Percentiles rank a stretch among this genome's conserved stretches.
Conservation (phyloP, 2,888 invertebrate species). For the Leptopilina drosophilae region DNA sequence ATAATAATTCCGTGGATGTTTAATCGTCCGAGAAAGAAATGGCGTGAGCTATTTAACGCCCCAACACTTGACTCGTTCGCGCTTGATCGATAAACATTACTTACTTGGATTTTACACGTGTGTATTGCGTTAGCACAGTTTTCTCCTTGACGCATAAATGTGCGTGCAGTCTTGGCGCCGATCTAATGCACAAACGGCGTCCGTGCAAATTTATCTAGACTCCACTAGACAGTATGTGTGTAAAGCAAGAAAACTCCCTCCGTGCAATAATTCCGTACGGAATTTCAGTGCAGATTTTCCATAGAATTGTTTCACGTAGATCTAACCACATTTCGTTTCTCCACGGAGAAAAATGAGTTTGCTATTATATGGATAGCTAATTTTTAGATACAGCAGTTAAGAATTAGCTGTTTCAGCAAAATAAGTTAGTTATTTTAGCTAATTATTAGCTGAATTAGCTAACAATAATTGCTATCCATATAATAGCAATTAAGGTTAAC, state of each 20-base stretch:
- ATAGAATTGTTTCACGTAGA: no score
- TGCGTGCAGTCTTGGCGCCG: neutral
- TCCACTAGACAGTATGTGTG: neutral
- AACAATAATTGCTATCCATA: no score
- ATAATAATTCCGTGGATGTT: conserved; percentile 14
- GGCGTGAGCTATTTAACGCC: conserved; percentile 27
- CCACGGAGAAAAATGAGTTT: no score
- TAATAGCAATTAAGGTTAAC: no score
- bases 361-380: no score
- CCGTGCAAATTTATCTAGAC: neutral
- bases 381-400: no score
- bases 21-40: conserved; percentile 24
- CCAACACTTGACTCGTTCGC: conserved; percentile 33
- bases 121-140: conserved; percentile 29
- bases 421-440: no score
- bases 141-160: conserved; percentile 32
- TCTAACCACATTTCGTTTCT: no score
- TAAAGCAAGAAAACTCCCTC: neutral
- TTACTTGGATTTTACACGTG: conserved; percentile 21
- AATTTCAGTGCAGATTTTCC: no score
- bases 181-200: conserved; percentile 23
- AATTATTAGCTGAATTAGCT: no score
- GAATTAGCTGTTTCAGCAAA: no score
- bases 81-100: conserved; percentile 32
- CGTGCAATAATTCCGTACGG: no score